Conservation (phyloP, 2,113 vertebrate genomes). For the Dascyllus trimaculatus region DNA sequence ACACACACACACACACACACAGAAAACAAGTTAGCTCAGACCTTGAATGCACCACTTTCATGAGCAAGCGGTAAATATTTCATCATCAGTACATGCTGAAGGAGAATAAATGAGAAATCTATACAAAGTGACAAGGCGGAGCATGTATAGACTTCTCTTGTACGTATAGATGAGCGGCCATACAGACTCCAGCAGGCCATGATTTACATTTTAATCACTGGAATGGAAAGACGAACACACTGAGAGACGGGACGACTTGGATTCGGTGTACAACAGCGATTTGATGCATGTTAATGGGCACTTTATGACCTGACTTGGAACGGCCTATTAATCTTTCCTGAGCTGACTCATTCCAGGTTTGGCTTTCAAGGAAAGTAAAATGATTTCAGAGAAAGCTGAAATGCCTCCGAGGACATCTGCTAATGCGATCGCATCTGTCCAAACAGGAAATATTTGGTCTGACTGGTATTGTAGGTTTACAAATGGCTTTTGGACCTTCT, state of each 20-base stretch:
- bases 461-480: constrained; percentile 5
- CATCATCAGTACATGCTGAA: not conserved
- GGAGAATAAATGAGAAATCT: constrained; percentile 16
- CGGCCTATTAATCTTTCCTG: constrained; percentile 59
- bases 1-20: not conserved
- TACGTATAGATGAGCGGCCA: constrained; percentile 4
- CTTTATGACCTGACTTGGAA: constrained; percentile 36
- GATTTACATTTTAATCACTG: constrained; percentile 61
- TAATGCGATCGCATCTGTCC: constrained; percentile 30
- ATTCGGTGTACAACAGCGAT: constrained; percentile 23
- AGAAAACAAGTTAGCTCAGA: not conserved
- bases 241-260: constrained; percentile 27
- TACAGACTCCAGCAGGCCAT: constrained; percentile 21
- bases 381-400: constrained; percentile 47
- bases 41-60: too few species aligned
- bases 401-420: constrained; percentile 18
- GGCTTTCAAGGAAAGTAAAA: constrained; percentile 61
- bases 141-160: not conserved
- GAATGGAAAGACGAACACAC: constrained; percentile 38
- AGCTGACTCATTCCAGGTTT: constrained; percentile 61
- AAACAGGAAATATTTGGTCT: constrained; percentile 12
- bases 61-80: not conserved
- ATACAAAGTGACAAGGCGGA: not conserved
- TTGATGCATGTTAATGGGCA: constrained; percentile 62
- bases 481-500: constrained; percentile 6